phyloP scores from a whole-genome alignment of 2,888 invertebrate genomes.

The Laspeyria flexula region DNA sequence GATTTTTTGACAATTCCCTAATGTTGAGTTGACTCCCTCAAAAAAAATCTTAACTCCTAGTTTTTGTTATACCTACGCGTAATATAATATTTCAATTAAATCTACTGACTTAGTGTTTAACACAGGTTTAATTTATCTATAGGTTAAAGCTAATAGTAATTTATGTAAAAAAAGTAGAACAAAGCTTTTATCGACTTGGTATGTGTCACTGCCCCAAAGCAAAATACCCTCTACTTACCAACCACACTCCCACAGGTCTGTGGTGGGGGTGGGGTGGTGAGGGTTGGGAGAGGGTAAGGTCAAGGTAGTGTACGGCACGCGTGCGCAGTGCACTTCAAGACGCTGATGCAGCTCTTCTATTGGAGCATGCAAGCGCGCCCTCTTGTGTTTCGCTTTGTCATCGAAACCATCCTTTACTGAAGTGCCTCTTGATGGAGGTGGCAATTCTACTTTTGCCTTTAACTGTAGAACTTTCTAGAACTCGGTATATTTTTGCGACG shows the following conservation, averaged over 20 bases:
- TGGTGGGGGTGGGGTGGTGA: slow-evolving; percentile 26
- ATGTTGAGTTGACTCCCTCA: not conserved
- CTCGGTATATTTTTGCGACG: not conserved
- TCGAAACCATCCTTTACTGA: slow-evolving; percentile 16
- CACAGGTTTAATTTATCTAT: too few relatives aligned
- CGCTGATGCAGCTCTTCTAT: slow-evolving; percentile 48
- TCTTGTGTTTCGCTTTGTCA: slow-evolving; percentile 24
- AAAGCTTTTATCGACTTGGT: slow-evolving; percentile 33
- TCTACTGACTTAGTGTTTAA: too few relatives aligned
- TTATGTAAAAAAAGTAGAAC: slow-evolving; percentile 41
- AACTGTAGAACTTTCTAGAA: not conserved
- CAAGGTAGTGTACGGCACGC: slow-evolving; percentile 70
- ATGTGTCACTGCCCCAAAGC: slow-evolving; percentile 32
- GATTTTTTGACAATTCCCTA: not conserved
- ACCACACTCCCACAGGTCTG: slow-evolving; percentile 19
- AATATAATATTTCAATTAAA: too few relatives aligned
- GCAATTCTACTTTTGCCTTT: slow-evolving; percentile 7
- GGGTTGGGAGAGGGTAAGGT: slow-evolving; percentile 65
- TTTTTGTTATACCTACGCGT: too few relatives aligned
- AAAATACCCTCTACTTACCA: slow-evolving; percentile 24
- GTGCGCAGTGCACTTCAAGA: slow-evolving; percentile 63
- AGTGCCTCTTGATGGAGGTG: slow-evolving; percentile 7
- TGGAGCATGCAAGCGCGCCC: slow-evolving; percentile 23
- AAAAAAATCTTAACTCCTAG: too few relatives aligned
- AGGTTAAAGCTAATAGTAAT: too few relatives aligned